These are phyloP conservation scores for Pogonocichla stellata DNA, from an alignment of 2,113 vertebrate genomes.

Conservation along the genomic window DNA sequence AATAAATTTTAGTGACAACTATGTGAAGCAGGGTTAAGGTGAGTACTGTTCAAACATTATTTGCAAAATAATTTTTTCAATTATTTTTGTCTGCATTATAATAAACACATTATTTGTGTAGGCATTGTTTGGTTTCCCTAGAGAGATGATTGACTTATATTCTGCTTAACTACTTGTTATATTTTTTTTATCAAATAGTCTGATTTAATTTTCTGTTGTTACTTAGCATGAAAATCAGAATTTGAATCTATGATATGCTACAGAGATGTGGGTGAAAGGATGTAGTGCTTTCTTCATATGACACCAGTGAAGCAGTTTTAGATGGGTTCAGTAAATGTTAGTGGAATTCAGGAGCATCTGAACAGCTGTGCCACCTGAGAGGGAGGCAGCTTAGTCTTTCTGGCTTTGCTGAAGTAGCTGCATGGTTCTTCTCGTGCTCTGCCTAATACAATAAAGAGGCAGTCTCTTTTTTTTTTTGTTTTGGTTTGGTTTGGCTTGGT, in stretches of 20 bases:
- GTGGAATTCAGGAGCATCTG: not conserved
- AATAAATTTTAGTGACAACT: slow-evolving; percentile 16
- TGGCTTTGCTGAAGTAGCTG: not conserved
- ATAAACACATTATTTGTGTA: not conserved
- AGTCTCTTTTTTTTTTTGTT: not conserved
- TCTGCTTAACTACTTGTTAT: not conserved
- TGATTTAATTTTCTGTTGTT: not conserved
- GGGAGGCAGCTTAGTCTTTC: not conserved
- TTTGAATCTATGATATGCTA: not conserved
- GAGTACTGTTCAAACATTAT: not conserved
- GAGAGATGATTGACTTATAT: not conserved
- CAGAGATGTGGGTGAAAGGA: not conserved
- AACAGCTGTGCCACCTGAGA: accelerated
- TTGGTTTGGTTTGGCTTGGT: too few relatives aligned
- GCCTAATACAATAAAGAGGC: not conserved
- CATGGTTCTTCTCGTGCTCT: not conserved
- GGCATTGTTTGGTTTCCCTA: not conserved
- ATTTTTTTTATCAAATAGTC: not conserved
- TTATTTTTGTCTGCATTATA: not conserved
- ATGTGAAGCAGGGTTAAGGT: not conserved
- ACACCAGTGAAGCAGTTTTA: not conserved
- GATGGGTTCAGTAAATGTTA: not conserved
- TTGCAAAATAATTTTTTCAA: not conserved
- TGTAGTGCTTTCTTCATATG: accelerated
- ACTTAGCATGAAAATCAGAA: not conserved